These are phyloP conservation scores for Rhynchonema sp. DNA, from an alignment of 2,888 invertebrate genomes.

Conservation along the genomic window DNA sequence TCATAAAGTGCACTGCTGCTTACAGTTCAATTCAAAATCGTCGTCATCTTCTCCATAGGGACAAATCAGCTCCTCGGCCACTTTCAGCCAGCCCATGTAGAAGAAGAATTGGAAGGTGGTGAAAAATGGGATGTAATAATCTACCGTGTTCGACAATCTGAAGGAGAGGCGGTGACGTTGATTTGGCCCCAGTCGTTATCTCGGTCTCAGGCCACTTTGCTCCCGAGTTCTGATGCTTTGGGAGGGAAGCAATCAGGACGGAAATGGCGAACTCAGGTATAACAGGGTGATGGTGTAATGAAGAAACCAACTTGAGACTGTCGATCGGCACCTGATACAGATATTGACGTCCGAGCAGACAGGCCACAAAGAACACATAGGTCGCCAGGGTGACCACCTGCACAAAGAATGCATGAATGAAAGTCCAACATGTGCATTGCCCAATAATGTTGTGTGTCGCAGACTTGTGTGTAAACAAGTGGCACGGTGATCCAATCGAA, in stretches of 20 bases:
- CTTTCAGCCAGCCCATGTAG: conserved; percentile 31
- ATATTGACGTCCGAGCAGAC: conserved; percentile 24
- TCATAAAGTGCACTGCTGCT: too few species aligned
- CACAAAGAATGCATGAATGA: too few species aligned
- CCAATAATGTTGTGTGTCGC: too few species aligned
- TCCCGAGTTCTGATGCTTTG: too few species aligned
- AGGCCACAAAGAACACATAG: conserved; percentile 24
- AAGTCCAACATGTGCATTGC: not conserved
- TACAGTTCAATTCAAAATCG: not conserved
- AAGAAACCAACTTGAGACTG: conserved; percentile 4
- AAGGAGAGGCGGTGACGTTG: too few species aligned
- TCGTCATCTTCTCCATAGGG: not conserved
- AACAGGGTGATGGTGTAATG: too few species aligned
- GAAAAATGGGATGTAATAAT: conserved; percentile 28
- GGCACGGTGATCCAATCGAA: not conserved
- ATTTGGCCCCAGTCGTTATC: too few species aligned
- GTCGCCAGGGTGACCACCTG: conserved; percentile 27
- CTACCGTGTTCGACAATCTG: too few species aligned
- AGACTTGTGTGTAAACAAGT: not conserved
- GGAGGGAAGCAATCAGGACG: too few species aligned
- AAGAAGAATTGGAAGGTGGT: conserved; percentile 17
- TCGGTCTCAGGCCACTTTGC: too few species aligned
- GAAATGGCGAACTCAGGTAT: too few species aligned
- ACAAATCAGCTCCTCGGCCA: conserved; percentile 10
- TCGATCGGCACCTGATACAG: conserved; percentile 13